These are phyloP conservation scores for Euwallacea similis DNA, from an alignment of 1,140 invertebrate genomes.

Conservation along the genomic window DNA sequence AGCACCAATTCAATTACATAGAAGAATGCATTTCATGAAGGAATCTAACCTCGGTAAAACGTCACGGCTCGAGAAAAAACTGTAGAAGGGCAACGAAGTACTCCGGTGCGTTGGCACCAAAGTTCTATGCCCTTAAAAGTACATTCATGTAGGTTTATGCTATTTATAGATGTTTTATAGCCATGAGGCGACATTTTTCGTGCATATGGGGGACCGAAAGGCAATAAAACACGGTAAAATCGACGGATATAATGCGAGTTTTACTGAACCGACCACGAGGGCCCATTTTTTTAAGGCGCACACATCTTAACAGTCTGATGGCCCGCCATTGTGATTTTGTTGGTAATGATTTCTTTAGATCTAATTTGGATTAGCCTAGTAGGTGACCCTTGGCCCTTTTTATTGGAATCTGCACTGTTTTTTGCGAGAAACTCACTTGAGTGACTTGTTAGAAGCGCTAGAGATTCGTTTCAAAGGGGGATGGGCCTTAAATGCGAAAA, in stretches of 20 bases:
- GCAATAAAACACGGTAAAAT: constrained; percentile 23
- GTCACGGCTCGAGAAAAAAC: constrained; percentile 26
- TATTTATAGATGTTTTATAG: constrained; percentile 35
- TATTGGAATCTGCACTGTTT: not conserved
- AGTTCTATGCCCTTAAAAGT: constrained; percentile 45
- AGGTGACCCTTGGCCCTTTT: constrained; percentile 34
- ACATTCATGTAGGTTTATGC: constrained; percentile 37
- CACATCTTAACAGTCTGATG: constrained; percentile 46
- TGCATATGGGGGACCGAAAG: constrained; percentile 13
- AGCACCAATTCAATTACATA: constrained; percentile 45
- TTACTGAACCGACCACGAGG: constrained; percentile 14
- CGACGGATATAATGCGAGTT: not conserved
- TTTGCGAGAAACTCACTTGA: too few relatives aligned
- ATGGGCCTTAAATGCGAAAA: constrained; percentile 14
- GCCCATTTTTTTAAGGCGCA: constrained; percentile 38
- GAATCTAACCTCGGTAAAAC: constrained; percentile 39
- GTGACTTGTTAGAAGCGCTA: too few relatives aligned
- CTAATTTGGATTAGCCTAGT: constrained; percentile 39
- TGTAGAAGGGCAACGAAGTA: constrained; percentile 34
- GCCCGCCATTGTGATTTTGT: constrained; percentile 51
- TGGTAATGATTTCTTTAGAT: constrained; percentile 43
- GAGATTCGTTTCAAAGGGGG: not conserved
- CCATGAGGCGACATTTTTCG: constrained; percentile 25
- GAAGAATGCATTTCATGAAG: constrained; percentile 44
- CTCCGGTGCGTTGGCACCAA: constrained; percentile 35